Percentiles rank a stretch among this genome's conserved stretches.
phyloP scores from a whole-genome alignment of 35 echinoderm and acorn worm genomes.

The Chiridota heheva region DNA sequence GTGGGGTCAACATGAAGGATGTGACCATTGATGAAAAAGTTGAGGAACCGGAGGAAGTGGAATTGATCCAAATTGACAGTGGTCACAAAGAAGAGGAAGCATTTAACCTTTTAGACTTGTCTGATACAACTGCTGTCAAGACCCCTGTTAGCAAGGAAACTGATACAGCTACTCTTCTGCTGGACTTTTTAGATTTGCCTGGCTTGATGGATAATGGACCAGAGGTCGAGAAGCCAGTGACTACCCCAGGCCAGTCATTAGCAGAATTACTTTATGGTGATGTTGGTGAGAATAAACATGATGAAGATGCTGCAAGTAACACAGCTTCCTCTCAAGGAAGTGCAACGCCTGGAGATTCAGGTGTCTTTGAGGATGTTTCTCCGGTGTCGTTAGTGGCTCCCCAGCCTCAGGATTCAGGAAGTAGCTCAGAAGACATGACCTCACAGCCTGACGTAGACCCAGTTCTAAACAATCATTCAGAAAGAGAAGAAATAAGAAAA shows the following conservation, averaged over 20 bases:
- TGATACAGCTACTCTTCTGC: too few species aligned
- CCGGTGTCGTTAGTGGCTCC: slow-evolving; percentile 1
- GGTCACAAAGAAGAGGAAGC: slow-evolving; percentile 1
- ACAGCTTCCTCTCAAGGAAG: slow-evolving; percentile 41
- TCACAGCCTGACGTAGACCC: too few species aligned
- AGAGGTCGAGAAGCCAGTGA: slow-evolving; percentile 12
- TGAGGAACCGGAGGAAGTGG: slow-evolving; percentile 1
- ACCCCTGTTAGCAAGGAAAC: slow-evolving; percentile 46
- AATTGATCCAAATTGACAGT: neutral
- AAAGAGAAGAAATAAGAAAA: too few species aligned
- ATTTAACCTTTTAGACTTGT: slow-evolving; percentile 67
- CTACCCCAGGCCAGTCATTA: slow-evolving; percentile 29
- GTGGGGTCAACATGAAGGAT: slow-evolving; percentile 57
- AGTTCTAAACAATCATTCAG: too few species aligned
- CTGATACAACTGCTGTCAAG: slow-evolving; percentile 42
- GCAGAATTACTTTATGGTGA: slow-evolving; percentile 41
- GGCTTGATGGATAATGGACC: slow-evolving; percentile 14
- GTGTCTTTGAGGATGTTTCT: slow-evolving; percentile 38
- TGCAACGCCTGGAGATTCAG: slow-evolving; percentile 42
- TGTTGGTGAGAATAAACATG: slow-evolving; percentile 25
- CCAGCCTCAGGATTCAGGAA: slow-evolving; percentile 1
- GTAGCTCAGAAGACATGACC: too few species aligned
- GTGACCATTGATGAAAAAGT: slow-evolving; percentile 6
- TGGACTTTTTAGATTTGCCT: slow-evolving; percentile 43
- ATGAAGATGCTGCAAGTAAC: slow-evolving; percentile 39